Evolutionary conservation across 2,113 vertebrate genomes (phyloP).

Genomic region (Desmodus rotundus): DNA sequence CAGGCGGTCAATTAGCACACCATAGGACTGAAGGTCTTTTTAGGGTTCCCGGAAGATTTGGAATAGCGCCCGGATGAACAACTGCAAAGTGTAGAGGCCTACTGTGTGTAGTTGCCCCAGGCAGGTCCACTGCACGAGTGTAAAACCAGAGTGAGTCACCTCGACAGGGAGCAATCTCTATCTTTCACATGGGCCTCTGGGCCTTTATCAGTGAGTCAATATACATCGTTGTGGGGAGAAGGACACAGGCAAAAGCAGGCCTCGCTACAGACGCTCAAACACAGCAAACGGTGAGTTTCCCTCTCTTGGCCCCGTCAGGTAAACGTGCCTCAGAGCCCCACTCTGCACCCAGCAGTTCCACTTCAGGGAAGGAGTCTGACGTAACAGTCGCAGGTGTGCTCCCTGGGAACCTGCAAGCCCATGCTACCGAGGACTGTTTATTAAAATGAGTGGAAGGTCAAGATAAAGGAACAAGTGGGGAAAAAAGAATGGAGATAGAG

Average conservation of each 20-base stretch:
- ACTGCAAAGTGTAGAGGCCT: neutral
- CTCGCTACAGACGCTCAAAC: neutral
- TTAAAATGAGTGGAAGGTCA: neutral
- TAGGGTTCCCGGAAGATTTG: neutral
- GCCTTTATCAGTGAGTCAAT: neutral
- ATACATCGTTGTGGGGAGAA: neutral
- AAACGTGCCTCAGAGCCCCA: neutral
- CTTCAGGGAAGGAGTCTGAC: neutral
- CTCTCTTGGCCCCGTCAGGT: neutral
- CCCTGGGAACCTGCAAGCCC: neutral
- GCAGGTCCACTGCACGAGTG: accelerated
- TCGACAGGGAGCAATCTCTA: neutral
- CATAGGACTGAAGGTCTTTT: neutral
- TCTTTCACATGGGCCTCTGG: neutral
- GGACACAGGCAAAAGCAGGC: neutral
- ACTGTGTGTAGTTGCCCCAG: neutral
- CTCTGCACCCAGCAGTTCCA: neutral
- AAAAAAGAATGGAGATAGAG: slow-evolving; percentile 1
- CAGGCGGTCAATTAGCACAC: neutral
- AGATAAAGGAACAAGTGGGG: neutral
- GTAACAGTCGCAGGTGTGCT: neutral
- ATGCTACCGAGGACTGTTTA: slow-evolving; percentile 42
- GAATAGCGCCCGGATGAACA: neutral
- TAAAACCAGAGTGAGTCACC: neutral
- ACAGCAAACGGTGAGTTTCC: neutral